Conservation (phyloP, 2,888 invertebrate species). For the Lagria hirta region DNA sequence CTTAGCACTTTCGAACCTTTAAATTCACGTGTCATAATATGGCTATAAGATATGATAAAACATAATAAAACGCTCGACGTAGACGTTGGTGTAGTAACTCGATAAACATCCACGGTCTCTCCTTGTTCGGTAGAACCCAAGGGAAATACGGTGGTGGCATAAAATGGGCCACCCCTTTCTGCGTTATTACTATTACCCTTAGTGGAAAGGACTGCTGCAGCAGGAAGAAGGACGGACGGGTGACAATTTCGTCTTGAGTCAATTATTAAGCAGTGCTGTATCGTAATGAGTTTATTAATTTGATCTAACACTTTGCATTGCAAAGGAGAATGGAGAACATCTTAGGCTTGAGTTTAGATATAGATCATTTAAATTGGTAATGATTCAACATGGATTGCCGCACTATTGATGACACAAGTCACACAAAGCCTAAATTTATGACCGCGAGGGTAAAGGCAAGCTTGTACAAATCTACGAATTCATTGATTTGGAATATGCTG, state of each 20-base stretch:
- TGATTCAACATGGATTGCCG: too few species aligned
- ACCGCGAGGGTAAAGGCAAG: too few species aligned
- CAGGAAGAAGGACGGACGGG: constrained; percentile 1
- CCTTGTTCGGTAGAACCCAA: constrained; percentile 2
- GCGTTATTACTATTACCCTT: constrained; percentile 8
- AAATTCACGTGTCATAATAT: too few species aligned
- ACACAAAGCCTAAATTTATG: too few species aligned
- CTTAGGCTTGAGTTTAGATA: constrained; percentile 4
- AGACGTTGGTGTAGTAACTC: too few species aligned
- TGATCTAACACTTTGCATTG: constrained; percentile 32
- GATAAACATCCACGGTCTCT: constrained; percentile 8
- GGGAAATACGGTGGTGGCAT: constrained; percentile 8
- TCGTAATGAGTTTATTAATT: constrained; percentile 32
- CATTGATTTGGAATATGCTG: too few species aligned
- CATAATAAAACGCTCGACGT: too few species aligned
- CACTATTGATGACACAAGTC: too few species aligned
- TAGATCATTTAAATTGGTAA: constrained; percentile 24
- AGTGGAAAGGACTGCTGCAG: neutral
- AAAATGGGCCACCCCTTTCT: constrained; percentile 9
- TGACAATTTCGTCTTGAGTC: constrained; percentile 11
- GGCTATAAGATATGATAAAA: too few species aligned
- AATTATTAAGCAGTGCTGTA: constrained; percentile 17
- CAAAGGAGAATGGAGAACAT: constrained; percentile 23
- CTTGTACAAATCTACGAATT: too few species aligned
- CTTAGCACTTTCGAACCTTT: too few species aligned